Base-by-base conservation (phyloP, 2,113 vertebrate species). In the Sakesphorus luctuosus region DNA sequence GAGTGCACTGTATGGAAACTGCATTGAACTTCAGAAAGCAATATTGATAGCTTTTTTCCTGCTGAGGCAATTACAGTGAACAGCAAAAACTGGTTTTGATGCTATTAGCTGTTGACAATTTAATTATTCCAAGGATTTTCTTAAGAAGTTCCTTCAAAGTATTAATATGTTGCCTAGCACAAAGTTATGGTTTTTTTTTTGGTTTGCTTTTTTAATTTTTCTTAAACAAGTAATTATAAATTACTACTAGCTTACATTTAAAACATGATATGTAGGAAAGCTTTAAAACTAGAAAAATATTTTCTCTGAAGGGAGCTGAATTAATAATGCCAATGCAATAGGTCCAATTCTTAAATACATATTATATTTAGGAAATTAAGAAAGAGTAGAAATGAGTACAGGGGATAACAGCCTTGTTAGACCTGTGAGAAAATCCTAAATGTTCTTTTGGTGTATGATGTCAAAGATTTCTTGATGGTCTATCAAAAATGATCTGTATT, bases 1-100 rank as follows among this genome's bases (percentile, higher is more conserved):
- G 88, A 96, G 49, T 90, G 40, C 63, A 92, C 65, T 86, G 92
- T 94, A 94, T 94, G 84, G 92, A 98, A 97, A 91, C 53, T 69
- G 26, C 84, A 97, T 47, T 97, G 93, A 97, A 97, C 80, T 96
- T 97, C 95, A 97, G 74, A 97, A 74, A 89, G 73, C 43, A 96
- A 94, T 95, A 97, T 89, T 96, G 93, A 95, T 84, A 94, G 73
- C 74, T 90, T 91, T 91, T 95, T 83, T 72, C 88, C 77, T 83
- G 74, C 84, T 94, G 95, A 97, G 83, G 72, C 89, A 96, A 91
- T 97, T 96, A 90, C 29, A 44, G 90, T 86, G 91, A 97, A 94
- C 63, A 95, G 73, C 73, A 97, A 91, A 95, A 74, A 52, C 33
- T 72, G 56, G 16, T 85, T 97, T 97, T 97, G 78, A 97, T 96